Percentiles rank a stretch among this genome's conserved stretches.
Conservation (phyloP, 1,140 invertebrate species). For the Saccostrea cuccullata region DNA sequence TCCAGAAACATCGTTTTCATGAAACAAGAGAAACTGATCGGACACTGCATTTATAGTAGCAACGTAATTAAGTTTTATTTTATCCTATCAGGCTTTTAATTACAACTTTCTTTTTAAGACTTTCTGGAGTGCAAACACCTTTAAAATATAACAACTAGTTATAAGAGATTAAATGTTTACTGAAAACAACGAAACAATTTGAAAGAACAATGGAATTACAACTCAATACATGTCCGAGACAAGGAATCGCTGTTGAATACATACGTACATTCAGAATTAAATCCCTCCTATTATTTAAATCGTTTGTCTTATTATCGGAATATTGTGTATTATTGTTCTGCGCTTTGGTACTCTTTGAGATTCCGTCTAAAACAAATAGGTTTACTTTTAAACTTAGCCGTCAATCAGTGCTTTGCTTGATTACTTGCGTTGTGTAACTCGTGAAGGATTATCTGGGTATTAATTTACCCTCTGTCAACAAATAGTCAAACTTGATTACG, state of each 20-base stretch:
- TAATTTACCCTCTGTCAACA: constrained; percentile 31
- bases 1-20: no score
- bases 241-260: constrained; percentile 6
- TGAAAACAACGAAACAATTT: no score
- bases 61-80: no score
- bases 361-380: constrained; percentile 24
- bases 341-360: neutral
- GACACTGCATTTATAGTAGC: no score
- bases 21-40: no score
- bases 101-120: no score
- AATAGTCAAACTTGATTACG: neutral
- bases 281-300: neutral
- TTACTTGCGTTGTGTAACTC: neutral
- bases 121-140: no score
- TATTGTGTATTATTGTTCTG: neutral
- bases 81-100: no score
- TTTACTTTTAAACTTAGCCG: constrained; percentile 20
- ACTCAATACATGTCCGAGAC: neutral
- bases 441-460: constrained; percentile 28
- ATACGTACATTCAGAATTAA: neutral
- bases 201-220: neutral
- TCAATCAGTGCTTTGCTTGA: constrained; percentile 24
- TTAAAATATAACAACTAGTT: no score
- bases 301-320: neutral
- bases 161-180: no score